phyloP scores from a whole-genome alignment of 2,797 vertebrate genomes.

The Hapalemur alaotrensis region DNA sequence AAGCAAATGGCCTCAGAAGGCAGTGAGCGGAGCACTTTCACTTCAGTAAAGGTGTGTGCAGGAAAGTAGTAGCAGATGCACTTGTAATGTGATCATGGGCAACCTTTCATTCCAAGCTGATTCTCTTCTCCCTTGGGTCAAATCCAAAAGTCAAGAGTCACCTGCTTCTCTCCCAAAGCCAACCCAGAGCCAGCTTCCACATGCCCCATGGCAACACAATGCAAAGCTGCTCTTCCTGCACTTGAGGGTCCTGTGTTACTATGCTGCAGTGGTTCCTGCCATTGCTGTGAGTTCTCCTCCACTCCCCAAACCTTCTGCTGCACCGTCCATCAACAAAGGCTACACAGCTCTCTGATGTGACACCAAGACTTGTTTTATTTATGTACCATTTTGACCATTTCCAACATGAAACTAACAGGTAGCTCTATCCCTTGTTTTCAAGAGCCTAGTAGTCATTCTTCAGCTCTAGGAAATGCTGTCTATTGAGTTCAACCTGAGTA shows the following conservation, averaged over 20 bases:
- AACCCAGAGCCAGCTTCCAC: not conserved
- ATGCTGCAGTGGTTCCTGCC: not conserved
- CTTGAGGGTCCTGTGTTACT: no score
- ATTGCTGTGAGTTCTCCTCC: not conserved
- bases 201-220: no score
- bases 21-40: not conserved
- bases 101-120: not conserved
- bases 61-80: not conserved
- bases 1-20: not conserved
- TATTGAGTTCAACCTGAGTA: not conserved
- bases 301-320: not conserved
- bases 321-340: not conserved
- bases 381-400: not conserved
- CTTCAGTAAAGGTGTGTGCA: not conserved
- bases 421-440: not conserved
- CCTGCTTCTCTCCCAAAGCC: not conserved
- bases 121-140: not conserved
- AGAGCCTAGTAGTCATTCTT: not conserved
- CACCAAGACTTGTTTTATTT: not conserved
- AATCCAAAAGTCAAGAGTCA: not conserved
- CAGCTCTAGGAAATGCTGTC: not conserved
- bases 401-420: not conserved
- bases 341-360: not conserved
- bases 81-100: not conserved
- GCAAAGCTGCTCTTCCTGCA: not conserved